Evolutionary conservation across 2,113 vertebrate species (phyloP).

Genomic region (Cochlearius cochlearius): DNA sequence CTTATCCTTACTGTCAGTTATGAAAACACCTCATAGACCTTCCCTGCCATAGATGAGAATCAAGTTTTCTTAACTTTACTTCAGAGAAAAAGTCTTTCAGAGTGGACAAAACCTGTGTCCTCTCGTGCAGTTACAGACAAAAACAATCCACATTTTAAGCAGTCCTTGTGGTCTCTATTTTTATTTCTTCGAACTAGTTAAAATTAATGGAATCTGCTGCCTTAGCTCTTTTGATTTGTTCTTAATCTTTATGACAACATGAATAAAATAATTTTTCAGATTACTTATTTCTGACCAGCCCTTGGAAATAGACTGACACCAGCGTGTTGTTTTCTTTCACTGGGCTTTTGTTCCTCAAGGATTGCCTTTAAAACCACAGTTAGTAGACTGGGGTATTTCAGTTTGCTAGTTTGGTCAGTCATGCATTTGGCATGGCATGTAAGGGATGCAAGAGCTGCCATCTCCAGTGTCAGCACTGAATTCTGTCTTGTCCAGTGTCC

Average conservation of each 20-base stretch:
- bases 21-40: not conserved
- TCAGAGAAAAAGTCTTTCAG: not conserved
- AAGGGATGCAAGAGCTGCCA: not conserved
- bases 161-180: not conserved
- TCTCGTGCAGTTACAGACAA: not conserved
- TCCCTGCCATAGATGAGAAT: not conserved
- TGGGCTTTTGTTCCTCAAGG: not conserved
- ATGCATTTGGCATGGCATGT: not conserved
- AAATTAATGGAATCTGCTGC: conserved; percentile 13
- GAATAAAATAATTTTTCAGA: not conserved
- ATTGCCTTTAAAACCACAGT: not conserved
- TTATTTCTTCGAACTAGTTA: not conserved
- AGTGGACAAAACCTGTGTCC: not conserved
- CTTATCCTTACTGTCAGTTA: not conserved
- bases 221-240: not conserved
- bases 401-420: not conserved
- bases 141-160: not conserved
- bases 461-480: not conserved
- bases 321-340: not conserved
- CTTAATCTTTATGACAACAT: not conserved
- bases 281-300: not conserved
- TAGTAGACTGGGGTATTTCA: not conserved
- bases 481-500: not conserved
- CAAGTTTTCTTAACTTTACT: not conserved
- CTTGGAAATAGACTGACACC: not conserved